phyloP scores from a whole-genome alignment of 2,113 vertebrate genomes.

The Prinia subflava region DNA sequence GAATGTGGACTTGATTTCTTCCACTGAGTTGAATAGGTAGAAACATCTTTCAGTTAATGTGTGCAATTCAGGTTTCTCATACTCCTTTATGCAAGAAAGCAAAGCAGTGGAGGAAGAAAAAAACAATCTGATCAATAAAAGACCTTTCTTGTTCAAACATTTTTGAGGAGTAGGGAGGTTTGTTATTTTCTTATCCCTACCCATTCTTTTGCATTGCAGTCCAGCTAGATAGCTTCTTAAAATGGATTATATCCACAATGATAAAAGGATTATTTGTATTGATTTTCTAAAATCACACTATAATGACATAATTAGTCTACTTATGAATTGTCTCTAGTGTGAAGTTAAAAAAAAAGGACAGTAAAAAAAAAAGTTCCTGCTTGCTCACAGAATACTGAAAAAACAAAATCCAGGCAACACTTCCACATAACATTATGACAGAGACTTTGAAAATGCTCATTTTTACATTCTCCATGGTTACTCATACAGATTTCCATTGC shows the following conservation, averaged over 20 bases:
- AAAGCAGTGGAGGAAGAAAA: background rate
- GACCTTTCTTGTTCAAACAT: background rate
- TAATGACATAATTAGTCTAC: background rate
- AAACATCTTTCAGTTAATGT: background rate
- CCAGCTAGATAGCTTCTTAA: background rate
- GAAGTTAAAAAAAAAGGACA: background rate
- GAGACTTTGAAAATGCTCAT: background rate
- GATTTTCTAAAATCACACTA: slow-evolving; percentile 32
- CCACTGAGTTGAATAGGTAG: no score
- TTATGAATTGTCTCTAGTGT: background rate
- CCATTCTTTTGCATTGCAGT: background rate
- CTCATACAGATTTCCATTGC: background rate
- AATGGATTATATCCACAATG: background rate
- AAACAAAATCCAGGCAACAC: background rate
- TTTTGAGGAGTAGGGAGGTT: background rate
- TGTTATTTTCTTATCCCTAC: background rate
- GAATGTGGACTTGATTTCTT: background rate
- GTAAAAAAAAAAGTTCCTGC: background rate
- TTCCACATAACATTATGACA: background rate
- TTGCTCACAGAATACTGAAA: background rate
- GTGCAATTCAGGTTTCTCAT: background rate
- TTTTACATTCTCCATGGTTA: background rate
- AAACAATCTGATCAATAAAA: background rate
- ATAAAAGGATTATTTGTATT: background rate
- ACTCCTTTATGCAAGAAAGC: background rate